phyloP scores from a whole-genome alignment of 2,888 invertebrate genomes.

The Timandra comae region DNA sequence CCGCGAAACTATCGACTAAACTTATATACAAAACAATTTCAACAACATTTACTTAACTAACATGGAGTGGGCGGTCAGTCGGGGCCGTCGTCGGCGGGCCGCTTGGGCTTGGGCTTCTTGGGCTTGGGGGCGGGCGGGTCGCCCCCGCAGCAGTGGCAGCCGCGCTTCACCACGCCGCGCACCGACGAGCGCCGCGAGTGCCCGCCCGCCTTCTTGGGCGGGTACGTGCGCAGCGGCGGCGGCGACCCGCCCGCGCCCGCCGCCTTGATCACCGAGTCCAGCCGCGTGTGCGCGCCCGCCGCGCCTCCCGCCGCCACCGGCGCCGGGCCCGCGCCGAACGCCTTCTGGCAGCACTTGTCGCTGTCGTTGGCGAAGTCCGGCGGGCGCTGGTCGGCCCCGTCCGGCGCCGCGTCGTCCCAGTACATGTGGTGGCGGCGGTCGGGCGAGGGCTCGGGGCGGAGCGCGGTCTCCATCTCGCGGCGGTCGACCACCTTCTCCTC shows the following conservation, averaged over 20 bases:
- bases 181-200: constrained; percentile 53
- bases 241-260: constrained; percentile 50
- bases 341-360: constrained; percentile 69
- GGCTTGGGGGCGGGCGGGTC: constrained; percentile 71
- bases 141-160: constrained; percentile 79
- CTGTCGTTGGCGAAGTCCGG: constrained; percentile 67
- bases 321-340: too few species aligned
- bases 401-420: constrained; percentile 66
- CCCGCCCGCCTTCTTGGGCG: constrained; percentile 44
- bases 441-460: constrained; percentile 54
- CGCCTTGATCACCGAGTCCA: constrained; percentile 70
- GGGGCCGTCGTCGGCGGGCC: constrained; percentile 50
- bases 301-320: constrained; percentile 62
- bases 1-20: constrained; percentile 39
- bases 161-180: constrained; percentile 77
- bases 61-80: constrained; percentile 27
- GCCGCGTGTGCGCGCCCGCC: constrained; percentile 54
- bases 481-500: too few species aligned
- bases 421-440: constrained; percentile 60
- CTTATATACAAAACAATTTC: constrained; percentile 68
- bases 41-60: constrained; percentile 50
- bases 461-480: too few species aligned
- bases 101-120: constrained; percentile 55
- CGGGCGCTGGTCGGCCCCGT: too few species aligned
- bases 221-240: constrained; percentile 61